These are phyloP conservation scores for Mobula birostris DNA, from an alignment of 2,113 vertebrate genomes.

Conservation along the genomic window DNA sequence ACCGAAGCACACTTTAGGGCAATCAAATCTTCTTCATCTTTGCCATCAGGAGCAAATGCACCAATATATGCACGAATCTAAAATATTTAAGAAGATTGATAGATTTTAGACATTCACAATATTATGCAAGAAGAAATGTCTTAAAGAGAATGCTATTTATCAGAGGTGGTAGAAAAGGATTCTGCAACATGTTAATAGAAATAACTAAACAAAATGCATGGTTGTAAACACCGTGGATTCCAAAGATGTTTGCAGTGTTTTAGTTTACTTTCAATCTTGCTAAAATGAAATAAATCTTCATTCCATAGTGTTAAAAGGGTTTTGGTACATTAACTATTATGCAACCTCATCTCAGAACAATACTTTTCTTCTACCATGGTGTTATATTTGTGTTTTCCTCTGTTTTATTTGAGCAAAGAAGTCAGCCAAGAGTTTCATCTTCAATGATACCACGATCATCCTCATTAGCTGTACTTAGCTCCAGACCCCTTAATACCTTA, in stretches of 20 bases:
- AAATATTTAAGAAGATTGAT: slow-evolving; percentile 20
- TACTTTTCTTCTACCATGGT: not conserved
- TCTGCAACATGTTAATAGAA: not conserved
- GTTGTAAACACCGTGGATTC: not conserved
- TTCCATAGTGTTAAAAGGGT: not conserved
- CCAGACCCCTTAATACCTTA: too few species aligned
- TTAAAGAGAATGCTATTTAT: not conserved
- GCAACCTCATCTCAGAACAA: not conserved
- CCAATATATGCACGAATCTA: slow-evolving; percentile 61
- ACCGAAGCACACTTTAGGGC: slow-evolving; percentile 64
- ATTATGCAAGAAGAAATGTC: not conserved
- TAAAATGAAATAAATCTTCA: not conserved
- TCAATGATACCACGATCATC: too few species aligned
- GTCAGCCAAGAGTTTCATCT: not conserved
- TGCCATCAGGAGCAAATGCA: slow-evolving; percentile 43
- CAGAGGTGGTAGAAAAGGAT: not conserved
- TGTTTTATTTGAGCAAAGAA: not conserved
- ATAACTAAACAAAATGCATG: not conserved
- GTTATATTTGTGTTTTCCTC: not conserved
- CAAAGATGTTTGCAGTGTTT: not conserved
- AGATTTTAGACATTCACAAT: not conserved
- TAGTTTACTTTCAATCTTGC: not conserved
- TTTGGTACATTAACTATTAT: not conserved
- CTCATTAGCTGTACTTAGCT: too few species aligned
- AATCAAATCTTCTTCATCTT: slow-evolving; percentile 52